A percentile compares a stretch with the other conserved stretches of the same genome.
phyloP scores from a whole-genome alignment of 2,797 vertebrate species.

The Loris lydekkerianus region DNA sequence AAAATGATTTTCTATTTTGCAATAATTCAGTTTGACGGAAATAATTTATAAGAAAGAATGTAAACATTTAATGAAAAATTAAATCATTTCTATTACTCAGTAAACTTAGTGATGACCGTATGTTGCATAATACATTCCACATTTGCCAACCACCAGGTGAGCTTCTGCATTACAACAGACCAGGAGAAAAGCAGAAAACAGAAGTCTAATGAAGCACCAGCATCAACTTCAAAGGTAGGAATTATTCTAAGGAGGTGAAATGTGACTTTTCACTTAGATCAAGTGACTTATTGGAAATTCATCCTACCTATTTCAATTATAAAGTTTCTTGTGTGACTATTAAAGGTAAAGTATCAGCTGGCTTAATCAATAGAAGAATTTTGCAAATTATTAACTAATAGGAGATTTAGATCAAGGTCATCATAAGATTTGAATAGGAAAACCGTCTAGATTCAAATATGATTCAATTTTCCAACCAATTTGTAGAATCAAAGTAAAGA shows the following conservation, averaged over 20 bases:
- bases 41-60: neutral
- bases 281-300: neutral
- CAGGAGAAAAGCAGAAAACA: neutral
- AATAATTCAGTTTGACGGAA: neutral
- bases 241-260: neutral
- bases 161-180: neutral
- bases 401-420: neutral
- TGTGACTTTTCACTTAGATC: neutral
- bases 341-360: neutral
- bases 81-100: neutral
- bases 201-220: neutral
- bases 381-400: neutral
- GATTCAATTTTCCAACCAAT: neutral
- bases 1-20: neutral
- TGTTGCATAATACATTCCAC: neutral
- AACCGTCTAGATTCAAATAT: neutral
- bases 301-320: neutral
- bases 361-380: neutral
- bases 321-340: neutral
- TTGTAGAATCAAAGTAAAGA: neutral
- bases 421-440: neutral
- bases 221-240: neutral
- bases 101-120: neutral
- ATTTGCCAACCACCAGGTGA: neutral
- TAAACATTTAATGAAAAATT: neutral